Evolutionary conservation across 2,888 invertebrate genomes (phyloP).

Genomic region (Hypselothyrea guttata): DNA sequence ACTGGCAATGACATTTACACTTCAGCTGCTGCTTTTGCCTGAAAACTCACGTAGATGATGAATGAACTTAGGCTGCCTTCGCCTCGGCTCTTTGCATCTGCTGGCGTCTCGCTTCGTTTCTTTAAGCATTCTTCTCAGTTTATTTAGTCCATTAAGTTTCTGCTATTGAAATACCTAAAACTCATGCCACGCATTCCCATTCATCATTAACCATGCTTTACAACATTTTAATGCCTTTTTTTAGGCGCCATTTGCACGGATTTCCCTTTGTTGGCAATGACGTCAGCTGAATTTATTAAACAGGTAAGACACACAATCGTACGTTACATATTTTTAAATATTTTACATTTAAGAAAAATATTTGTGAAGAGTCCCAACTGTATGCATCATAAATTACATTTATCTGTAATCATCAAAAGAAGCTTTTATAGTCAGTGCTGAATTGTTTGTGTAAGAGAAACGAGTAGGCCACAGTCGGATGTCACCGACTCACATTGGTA

Average conservation of each 20-base stretch:
- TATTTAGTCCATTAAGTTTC: slow-evolving; percentile 64
- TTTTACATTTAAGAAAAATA: no score
- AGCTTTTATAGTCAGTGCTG: no score
- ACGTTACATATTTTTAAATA: background rate
- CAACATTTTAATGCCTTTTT: slow-evolving; percentile 5
- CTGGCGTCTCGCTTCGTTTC: slow-evolving; percentile 40
- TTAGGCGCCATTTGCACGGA: slow-evolving; percentile 9
- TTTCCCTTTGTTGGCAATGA: background rate
- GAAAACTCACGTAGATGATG: slow-evolving; percentile 62
- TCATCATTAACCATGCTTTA: slow-evolving; percentile 1
- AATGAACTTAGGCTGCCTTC: slow-evolving; percentile 48
- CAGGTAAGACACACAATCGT: no score
- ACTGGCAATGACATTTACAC: slow-evolving; percentile 75
- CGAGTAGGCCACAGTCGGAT: no score
- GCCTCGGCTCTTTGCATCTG: background rate
- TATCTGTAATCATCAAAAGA: no score
- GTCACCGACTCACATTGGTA: no score
- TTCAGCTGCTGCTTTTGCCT: slow-evolving; percentile 64
- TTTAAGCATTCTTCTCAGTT: slow-evolving; percentile 25
- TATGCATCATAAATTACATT: no score
- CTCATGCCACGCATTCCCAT: slow-evolving; percentile 7
- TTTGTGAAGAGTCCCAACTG: no score
- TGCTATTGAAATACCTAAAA: slow-evolving; percentile 28
- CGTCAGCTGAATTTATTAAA: slow-evolving; percentile 1
- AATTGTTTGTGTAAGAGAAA: no score